phyloP scores from a whole-genome alignment of 2,888 invertebrate genomes.

The Eustalomyia histrio region DNA sequence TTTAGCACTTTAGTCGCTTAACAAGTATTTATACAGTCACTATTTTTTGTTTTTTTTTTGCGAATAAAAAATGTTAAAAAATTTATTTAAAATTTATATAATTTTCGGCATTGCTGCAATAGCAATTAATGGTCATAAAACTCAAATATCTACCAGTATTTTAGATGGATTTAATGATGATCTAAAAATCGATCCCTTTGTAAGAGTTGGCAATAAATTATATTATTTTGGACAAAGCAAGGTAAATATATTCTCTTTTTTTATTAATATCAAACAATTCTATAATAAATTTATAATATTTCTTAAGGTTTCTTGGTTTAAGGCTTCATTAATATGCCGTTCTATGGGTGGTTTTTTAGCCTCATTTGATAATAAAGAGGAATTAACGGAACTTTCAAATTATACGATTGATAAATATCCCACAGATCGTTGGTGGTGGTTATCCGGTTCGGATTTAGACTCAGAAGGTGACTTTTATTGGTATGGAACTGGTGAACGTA shows the following conservation, averaged over 20 bases:
- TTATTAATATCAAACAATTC: neutral
- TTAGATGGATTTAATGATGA: conserved; percentile 37
- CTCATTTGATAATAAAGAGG: conserved; percentile 68
- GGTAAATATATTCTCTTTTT: neutral
- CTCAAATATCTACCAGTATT: conserved; percentile 14
- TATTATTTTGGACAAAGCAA: conserved; percentile 51
- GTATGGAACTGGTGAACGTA: conserved; percentile 69
- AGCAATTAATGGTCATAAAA: neutral
- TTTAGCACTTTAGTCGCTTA: neutral
- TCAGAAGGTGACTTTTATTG: conserved; percentile 71
- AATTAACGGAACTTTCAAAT: conserved; percentile 68
- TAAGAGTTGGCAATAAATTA: conserved; percentile 44
- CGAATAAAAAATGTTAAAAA: conserved; percentile 3
- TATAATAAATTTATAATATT: neutral
- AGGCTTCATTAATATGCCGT: conserved; percentile 70
- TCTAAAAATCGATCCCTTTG: conserved; percentile 37
- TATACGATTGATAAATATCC: conserved; percentile 68
- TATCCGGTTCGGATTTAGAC: conserved; percentile 71
- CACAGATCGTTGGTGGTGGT: conserved; percentile 70
- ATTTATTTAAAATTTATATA: conserved; percentile 22
- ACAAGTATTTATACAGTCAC: neutral
- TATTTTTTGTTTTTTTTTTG: no score
- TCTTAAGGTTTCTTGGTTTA: conserved; percentile 71
- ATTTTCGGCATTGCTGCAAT: neutral
- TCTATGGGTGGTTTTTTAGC: conserved; percentile 70